Evolutionary conservation across 2,888 invertebrate species (phyloP).

Genomic region (Oscheius onirici): DNA sequence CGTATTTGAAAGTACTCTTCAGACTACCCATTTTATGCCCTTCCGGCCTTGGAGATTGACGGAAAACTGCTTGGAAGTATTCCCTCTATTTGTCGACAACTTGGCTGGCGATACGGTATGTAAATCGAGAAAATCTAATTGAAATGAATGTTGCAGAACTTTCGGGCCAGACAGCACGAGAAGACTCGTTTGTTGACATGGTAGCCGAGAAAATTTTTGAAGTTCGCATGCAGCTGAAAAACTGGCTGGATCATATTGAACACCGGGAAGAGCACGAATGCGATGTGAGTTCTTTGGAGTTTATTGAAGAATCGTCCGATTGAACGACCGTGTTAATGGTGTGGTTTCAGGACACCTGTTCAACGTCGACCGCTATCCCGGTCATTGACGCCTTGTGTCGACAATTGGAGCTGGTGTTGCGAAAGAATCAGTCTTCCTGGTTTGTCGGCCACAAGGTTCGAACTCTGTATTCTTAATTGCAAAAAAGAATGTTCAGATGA

Average conservation of each 20-base stretch:
- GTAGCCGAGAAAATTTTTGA: constrained; percentile 52
- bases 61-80: constrained; percentile 49
- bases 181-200: constrained; percentile 57
- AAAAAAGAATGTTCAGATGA: constrained; percentile 44
- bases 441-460: constrained; percentile 47
- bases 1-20: constrained; percentile 24
- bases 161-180: constrained; percentile 51
- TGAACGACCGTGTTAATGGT: not conserved
- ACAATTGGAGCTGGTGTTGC: constrained; percentile 17
- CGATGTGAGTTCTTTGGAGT: constrained; percentile 38
- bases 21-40: constrained; percentile 55
- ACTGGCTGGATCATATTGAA: constrained; percentile 56
- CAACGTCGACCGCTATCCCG: not conserved
- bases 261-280: constrained; percentile 49
- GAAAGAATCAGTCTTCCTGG: constrained; percentile 35
- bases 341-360: constrained; percentile 45
- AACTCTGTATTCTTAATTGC: not conserved
- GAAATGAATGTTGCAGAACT: constrained; percentile 37
- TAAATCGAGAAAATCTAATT: not conserved
- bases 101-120: constrained; percentile 59
- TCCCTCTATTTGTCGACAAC: constrained; percentile 56
- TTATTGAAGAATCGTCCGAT: not conserved
- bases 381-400: not conserved
- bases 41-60: constrained; percentile 56
- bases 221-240: constrained; percentile 45